Evolutionary conservation across 2,113 vertebrate genomes (phyloP).

Genomic region (Thomomys bottae): DNA sequence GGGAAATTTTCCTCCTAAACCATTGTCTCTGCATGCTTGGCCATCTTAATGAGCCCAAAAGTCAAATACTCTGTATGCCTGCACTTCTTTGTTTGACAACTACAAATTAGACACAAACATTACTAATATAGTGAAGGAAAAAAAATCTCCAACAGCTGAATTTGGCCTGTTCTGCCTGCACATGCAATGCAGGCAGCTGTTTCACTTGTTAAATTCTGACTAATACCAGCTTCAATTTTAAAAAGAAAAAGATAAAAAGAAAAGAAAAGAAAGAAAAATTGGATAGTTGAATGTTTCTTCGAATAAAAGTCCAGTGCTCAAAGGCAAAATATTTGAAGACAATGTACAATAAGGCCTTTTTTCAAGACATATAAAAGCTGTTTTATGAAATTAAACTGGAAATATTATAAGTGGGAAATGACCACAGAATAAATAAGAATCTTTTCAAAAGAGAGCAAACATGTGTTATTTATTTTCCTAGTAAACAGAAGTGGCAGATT

Average conservation of each 20-base stretch:
- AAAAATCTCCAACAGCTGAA: slow-evolving; percentile 58
- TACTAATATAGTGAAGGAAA: slow-evolving; percentile 53
- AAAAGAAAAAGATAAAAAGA: neutral
- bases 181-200: slow-evolving; percentile 79
- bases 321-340: slow-evolving; percentile 86
- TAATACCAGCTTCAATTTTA: slow-evolving; percentile 33
- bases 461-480: slow-evolving; percentile 98
- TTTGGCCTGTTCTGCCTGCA: slow-evolving; percentile 53
- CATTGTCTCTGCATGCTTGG: neutral
- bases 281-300: slow-evolving; percentile 79
- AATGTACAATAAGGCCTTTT: slow-evolving; percentile 85
- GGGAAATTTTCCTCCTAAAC: neutral
- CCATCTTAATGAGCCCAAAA: slow-evolving; percentile 42
- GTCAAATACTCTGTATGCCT: slow-evolving; percentile 47
- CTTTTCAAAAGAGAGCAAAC: slow-evolving; percentile 89
- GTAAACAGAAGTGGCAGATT: slow-evolving; percentile 98
- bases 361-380: slow-evolving; percentile 85
- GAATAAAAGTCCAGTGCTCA: slow-evolving; percentile 85
- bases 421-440: slow-evolving; percentile 89
- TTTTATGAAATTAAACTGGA: slow-evolving; percentile 90
- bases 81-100: slow-evolving; percentile 75
- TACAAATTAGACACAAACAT: slow-evolving; percentile 56
- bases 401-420: slow-evolving; percentile 89
- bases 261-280: slow-evolving; percentile 64
- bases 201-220: slow-evolving; percentile 82